Base-by-base conservation (phyloP, 2,888 invertebrate genomes). In the Orchesellides sinensis region DNA sequence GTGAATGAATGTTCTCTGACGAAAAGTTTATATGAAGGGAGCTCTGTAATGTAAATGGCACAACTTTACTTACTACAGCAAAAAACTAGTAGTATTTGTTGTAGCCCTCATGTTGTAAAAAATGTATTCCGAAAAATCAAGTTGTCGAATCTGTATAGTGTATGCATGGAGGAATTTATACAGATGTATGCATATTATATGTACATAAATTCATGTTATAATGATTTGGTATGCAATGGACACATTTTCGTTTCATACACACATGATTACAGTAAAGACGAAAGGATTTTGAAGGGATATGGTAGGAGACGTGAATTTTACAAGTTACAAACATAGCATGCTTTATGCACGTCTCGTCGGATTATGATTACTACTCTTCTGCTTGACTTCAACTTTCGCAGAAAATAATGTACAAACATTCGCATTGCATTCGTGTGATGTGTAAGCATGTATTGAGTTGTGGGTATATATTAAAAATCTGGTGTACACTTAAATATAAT, bases 311-410 rank as follows among this genome's bases (percentile, higher is more conserved):
- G 40, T 35, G 12, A 10, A 6, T 35, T 40, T 14, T 40, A 40
- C 1, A 40, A 40, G 10, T 40, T n/a, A 40, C 40, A 40, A 14
- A n/a, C n/a, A n/a, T 35, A 10, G 52, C 19, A 69, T 54, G 29
- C 68, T 47, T 72, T 59, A 61, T 72, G n/a, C 65, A 52, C 32
- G 74, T 61, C 74, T 61, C 29, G 35, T 74, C 63, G 35, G 40
- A 63, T 74, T 65, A 74, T 21, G 32, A 74, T 63, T 52, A 35
- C 35, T 17, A 27, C 35, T 32, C 23, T 74, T 52, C 65, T 74
- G 21, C 63, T 14, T 74, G 25, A 61, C 35, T 61, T 61, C 35
- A 61, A 27, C 52, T 65, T 32, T 29, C 65, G 27, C 61, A 47
- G n/a, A 47, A 59, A 70, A 70, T n/a, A 27, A 56, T 40, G 8